Evolutionary conservation across 2,888 invertebrate genomes (phyloP).

Genomic region (Linnaemya vulpina): DNA sequence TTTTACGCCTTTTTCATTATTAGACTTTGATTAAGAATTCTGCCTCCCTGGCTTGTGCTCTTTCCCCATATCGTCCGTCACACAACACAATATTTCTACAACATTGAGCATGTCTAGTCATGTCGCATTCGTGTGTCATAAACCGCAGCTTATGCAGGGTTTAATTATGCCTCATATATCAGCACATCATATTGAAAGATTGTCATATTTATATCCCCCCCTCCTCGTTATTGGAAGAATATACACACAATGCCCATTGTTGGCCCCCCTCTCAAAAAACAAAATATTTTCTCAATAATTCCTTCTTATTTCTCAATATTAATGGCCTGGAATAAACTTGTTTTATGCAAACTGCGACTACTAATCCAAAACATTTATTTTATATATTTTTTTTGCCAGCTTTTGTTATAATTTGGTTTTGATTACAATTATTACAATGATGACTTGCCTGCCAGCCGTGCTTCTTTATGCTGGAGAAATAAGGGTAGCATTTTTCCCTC

Average conservation of each 20-base stretch:
- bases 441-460: slow-evolving; percentile 46
- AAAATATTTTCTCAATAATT: slow-evolving; percentile 37
- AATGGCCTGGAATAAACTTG: slow-evolving; percentile 64
- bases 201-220: not conserved
- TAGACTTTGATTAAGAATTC: slow-evolving; percentile 60
- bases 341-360: slow-evolving; percentile 18
- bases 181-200: slow-evolving; percentile 73
- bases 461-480: not conserved
- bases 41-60: not conserved
- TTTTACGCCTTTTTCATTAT: slow-evolving; percentile 64
- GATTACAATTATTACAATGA: slow-evolving; percentile 79
- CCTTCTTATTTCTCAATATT: slow-evolving; percentile 38
- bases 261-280: slow-evolving; percentile 1
- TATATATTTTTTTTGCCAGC: slow-evolving; percentile 3
- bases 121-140: slow-evolving; percentile 70
- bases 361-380: slow-evolving; percentile 28
- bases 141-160: slow-evolving; percentile 79
- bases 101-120: slow-evolving; percentile 66
- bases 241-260: slow-evolving; percentile 21
- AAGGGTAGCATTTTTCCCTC: slow-evolving; percentile 66
- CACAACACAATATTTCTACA: slow-evolving; percentile 40
- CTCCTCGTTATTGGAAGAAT: not conserved
- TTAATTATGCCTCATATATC: slow-evolving; percentile 83
- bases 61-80: not conserved
- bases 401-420: slow-evolving; percentile 80